A percentile compares a stretch with the other conserved stretches of the same genome.
Evolutionary conservation across 2,797 vertebrate species (phyloP).

Genomic region (Alcedo atthis): DNA sequence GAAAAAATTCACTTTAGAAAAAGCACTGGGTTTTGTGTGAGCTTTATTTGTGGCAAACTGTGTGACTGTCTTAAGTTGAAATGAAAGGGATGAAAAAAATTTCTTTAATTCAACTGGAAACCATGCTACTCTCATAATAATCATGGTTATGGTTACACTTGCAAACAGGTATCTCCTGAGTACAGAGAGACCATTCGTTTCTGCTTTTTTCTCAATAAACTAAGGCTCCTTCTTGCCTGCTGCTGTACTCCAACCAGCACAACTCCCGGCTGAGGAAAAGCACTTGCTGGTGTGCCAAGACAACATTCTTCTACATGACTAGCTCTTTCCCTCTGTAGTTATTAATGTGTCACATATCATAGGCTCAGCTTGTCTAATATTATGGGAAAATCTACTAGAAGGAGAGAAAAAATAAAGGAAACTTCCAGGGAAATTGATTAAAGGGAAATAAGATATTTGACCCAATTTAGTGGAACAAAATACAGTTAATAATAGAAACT

Average conservation of each 20-base stretch:
- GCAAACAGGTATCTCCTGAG: neutral
- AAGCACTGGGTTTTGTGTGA: neutral
- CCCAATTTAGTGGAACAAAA: slow-evolving; percentile 59
- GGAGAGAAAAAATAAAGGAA: slow-evolving; percentile 70
- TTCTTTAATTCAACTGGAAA: neutral
- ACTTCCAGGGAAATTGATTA: slow-evolving; percentile 73
- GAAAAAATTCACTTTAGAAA: neutral
- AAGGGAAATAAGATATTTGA: slow-evolving; percentile 64
- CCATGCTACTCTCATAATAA: neutral
- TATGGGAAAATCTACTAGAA: slow-evolving; percentile 72
- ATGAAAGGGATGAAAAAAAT: neutral
- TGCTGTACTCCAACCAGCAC: slow-evolving; percentile 23
- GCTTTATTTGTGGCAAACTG: neutral
- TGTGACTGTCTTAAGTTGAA: neutral
- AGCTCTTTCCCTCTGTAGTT: slow-evolving; percentile 71
- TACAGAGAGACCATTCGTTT: neutral
- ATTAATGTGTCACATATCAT: slow-evolving; percentile 65
- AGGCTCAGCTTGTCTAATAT: slow-evolving; percentile 67
- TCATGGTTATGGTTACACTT: neutral
- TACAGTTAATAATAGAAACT: slow-evolving; percentile 38
- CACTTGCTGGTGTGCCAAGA: slow-evolving; percentile 32
- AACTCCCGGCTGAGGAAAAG: slow-evolving; percentile 50
- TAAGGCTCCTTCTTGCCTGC: slow-evolving; percentile 9
- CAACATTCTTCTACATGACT: slow-evolving; percentile 68
- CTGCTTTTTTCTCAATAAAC: slow-evolving; percentile 6